These are phyloP conservation scores for Tringa solitaria DNA, from an alignment of 2,113 vertebrate genomes.

Conservation along the genomic window DNA sequence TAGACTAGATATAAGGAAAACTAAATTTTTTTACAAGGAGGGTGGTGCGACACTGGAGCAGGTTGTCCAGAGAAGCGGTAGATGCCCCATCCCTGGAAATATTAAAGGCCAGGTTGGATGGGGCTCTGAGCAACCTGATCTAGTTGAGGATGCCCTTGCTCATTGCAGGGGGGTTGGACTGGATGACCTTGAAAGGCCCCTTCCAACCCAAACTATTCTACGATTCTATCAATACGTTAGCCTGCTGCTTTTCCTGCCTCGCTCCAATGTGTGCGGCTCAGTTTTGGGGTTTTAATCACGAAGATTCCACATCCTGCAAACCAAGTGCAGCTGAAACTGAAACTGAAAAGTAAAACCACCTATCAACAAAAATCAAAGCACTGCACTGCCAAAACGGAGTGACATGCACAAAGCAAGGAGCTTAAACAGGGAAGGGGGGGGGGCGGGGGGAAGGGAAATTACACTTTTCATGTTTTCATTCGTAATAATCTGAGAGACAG, in stretches of 20 bases:
- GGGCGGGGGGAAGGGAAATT: neutral
- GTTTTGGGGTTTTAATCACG: neutral
- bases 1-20: neutral
- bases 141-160: neutral
- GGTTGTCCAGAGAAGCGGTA: neutral
- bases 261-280: rapidly evolving
- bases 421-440: neutral
- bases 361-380: neutral
- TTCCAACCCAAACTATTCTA: neutral
- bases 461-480: neutral
- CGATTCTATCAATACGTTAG: neutral
- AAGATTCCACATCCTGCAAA: neutral
- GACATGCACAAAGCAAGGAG: neutral
- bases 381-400: neutral
- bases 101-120: neutral
- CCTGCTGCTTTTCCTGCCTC: neutral
- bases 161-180: neutral
- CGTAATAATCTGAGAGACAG: neutral
- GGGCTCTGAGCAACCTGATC: neutral
- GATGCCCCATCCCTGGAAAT: neutral
- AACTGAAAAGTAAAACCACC: neutral
- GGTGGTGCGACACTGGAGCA: neutral
- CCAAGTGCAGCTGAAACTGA: neutral
- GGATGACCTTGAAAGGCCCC: neutral
- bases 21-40: neutral